phyloP scores from a whole-genome alignment of 2,113 vertebrate species.

The Nothoprocta perdicaria region DNA sequence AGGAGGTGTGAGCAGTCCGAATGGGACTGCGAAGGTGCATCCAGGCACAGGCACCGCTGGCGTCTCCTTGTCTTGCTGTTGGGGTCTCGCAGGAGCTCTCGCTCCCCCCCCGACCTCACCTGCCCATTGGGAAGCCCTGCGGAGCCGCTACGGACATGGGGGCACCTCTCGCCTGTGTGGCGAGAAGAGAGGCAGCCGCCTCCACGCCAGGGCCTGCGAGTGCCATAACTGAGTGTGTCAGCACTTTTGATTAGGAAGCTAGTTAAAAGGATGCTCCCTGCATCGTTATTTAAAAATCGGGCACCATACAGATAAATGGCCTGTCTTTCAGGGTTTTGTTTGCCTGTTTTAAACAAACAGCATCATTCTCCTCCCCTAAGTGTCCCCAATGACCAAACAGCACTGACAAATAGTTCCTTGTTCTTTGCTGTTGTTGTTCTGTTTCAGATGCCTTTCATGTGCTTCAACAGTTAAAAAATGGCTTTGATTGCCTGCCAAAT shows the following conservation, averaged over 20 bases:
- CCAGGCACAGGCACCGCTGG: neutral
- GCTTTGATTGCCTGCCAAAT: conserved; percentile 53
- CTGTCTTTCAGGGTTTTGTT: conserved; percentile 70
- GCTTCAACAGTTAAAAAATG: conserved; percentile 55
- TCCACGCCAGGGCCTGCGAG: neutral
- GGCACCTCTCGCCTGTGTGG: neutral
- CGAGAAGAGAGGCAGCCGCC: neutral
- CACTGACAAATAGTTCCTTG: conserved; percentile 58
- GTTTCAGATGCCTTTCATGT: conserved; percentile 58
- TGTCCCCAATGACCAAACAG: conserved; percentile 54
- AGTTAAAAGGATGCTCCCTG: conserved; percentile 29
- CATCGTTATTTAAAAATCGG: conserved; percentile 14
- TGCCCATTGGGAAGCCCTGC: neutral
- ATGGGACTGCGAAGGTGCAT: rapidly evolving
- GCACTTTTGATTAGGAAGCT: conserved; percentile 38
- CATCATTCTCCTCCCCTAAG: conserved; percentile 61
- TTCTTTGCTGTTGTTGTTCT: conserved; percentile 46
- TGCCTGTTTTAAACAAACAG: conserved; percentile 66
- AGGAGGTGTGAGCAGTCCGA: neutral
- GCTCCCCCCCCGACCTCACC: neutral
- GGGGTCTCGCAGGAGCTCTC: neutral
- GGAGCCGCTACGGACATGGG: neutral
- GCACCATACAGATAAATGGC: conserved; percentile 56
- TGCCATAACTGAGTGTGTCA: conserved; percentile 20
- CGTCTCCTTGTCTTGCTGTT: rapidly evolving